Evolutionary conservation across 2,113 vertebrate species (phyloP).

Genomic region (Trachemys scripta): DNA sequence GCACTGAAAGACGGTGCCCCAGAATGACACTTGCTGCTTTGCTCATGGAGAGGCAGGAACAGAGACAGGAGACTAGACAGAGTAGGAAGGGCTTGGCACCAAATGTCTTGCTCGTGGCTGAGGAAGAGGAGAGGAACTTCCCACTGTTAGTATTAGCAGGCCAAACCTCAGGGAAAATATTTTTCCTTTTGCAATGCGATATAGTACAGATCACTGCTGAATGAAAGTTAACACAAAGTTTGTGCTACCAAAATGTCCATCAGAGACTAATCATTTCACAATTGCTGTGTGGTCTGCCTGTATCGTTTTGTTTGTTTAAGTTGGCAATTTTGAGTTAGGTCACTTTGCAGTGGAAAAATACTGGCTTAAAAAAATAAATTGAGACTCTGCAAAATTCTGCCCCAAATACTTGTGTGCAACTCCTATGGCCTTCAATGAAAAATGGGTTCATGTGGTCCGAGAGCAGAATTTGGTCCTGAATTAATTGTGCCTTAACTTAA

Average conservation of each 20-base stretch:
- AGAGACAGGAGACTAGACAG: not conserved
- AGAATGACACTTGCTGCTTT: not conserved
- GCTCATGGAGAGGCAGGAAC: not conserved
- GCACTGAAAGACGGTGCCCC: not conserved
- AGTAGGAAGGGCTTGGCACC: not conserved
- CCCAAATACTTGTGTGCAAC: not conserved
- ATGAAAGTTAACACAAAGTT: slow-evolving; percentile 47
- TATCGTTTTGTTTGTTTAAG: slow-evolving; percentile 58
- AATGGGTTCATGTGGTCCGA: not conserved
- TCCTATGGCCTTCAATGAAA: rapidly evolving
- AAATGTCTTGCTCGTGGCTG: not conserved
- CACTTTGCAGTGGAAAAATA: slow-evolving; percentile 15
- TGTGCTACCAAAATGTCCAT: slow-evolving; percentile 48
- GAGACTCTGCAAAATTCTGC: not conserved
- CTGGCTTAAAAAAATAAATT: not conserved
- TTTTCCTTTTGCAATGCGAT: slow-evolving; percentile 38
- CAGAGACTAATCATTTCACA: slow-evolving; percentile 61
- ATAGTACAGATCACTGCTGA: slow-evolving; percentile 16
- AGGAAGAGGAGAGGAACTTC: not conserved
- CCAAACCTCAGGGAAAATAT: not conserved
- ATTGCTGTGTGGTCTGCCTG: slow-evolving; percentile 24
- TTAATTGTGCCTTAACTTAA: not conserved
- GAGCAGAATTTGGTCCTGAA: not conserved
- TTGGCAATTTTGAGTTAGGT: slow-evolving; percentile 56
- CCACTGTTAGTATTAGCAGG: not conserved